These are phyloP conservation scores for Lapara coniferarum DNA, from an alignment of 2,888 invertebrate species.

Conservation along the genomic window DNA sequence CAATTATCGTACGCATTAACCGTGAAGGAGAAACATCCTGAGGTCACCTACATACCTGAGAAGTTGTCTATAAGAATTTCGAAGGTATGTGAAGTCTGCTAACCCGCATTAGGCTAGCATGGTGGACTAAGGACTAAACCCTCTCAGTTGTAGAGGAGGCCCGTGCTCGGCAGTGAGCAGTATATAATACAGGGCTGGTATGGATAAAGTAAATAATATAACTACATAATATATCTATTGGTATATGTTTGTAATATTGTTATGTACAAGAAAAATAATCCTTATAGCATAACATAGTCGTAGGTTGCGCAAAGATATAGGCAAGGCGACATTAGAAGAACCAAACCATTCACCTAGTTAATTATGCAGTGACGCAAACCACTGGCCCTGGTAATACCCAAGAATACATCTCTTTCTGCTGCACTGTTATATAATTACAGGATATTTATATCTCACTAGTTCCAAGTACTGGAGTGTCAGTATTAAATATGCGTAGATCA, in stretches of 20 bases:
- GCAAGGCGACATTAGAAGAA: not conserved
- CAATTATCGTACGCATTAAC: too few relatives aligned
- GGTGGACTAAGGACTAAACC: too few relatives aligned
- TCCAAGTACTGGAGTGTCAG: conserved; percentile 14
- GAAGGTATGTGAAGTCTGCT: too few relatives aligned
- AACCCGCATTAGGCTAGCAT: too few relatives aligned
- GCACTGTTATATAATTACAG: conserved; percentile 6
- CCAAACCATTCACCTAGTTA: conserved; percentile 34
- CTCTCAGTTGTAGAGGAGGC: too few relatives aligned
- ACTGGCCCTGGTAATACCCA: conserved; percentile 52
- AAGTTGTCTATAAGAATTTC: too few relatives aligned
- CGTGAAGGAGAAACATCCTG: too few relatives aligned
- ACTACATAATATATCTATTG: too few relatives aligned
- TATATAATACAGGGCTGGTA: too few relatives aligned
- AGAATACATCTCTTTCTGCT: conserved; percentile 32
- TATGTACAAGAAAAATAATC: not conserved
- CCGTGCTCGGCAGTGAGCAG: too few relatives aligned
- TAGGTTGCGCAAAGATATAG: not conserved
- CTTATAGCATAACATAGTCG: not conserved
- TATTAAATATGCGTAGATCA: conserved; percentile 3
- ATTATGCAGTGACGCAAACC: conserved; percentile 48
- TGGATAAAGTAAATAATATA: too few relatives aligned
- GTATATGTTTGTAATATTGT: not conserved
- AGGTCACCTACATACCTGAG: too few relatives aligned
- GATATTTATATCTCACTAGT: conserved; percentile 2